A percentile compares a stretch with the other conserved stretches of the same genome.
These are phyloP conservation scores for Cosmorhoe ocellata DNA, from an alignment of 2,888 invertebrate genomes.

Conservation along the genomic window DNA sequence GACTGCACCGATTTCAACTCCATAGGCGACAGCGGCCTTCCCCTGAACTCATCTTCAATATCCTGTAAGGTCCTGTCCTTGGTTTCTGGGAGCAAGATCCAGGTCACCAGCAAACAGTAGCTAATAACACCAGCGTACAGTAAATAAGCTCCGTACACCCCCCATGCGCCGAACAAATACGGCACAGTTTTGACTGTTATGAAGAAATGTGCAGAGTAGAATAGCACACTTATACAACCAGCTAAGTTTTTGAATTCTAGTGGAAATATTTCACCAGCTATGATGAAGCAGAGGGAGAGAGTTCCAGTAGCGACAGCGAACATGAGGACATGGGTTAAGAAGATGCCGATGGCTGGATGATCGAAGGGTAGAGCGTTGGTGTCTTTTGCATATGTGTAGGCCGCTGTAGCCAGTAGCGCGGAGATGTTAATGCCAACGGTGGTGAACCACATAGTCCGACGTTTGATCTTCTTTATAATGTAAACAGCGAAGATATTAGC, in stretches of 20 bases:
- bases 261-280: constrained; percentile 85
- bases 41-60: constrained; percentile 68
- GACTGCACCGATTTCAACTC: constrained; percentile 54
- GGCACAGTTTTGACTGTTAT: constrained; percentile 62
- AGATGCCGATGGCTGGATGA: constrained; percentile 36
- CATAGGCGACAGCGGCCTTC: constrained; percentile 45
- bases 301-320: constrained; percentile 23
- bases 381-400: constrained; percentile 37
- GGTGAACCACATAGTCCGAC: constrained; percentile 39
- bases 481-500: constrained; percentile 40
- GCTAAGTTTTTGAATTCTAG: constrained; percentile 78
- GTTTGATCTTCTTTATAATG: constrained; percentile 41
- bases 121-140: constrained; percentile 51
- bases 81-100: constrained; percentile 61
- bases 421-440: constrained; percentile 38
- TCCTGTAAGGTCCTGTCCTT: constrained; percentile 68
- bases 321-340: constrained; percentile 36
- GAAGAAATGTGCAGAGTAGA: constrained; percentile 57
- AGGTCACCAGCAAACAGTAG: constrained; percentile 54
- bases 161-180: constrained; percentile 46
- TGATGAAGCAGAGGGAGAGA: constrained; percentile 82
- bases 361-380: constrained; percentile 34
- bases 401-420: constrained; percentile 36
- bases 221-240: constrained; percentile 49
- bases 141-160: constrained; percentile 56